Base-by-base conservation (phyloP, 2,113 vertebrate species). In the Eupsittula cactorum region DNA sequence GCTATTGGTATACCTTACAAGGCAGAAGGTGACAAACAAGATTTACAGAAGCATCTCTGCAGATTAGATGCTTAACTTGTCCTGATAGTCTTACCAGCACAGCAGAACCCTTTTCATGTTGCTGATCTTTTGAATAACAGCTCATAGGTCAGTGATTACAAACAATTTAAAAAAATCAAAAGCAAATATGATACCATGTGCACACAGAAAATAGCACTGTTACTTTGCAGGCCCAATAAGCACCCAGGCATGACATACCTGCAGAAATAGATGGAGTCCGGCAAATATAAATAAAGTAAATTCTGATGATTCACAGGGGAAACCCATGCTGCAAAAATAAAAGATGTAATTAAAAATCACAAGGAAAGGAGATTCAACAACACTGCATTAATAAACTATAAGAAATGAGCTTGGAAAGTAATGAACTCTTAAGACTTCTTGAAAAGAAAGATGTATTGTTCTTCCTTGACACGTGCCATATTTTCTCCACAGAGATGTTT, bases 341-440 rank as follows among this genome's bases (percentile, higher is more conserved):
- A 89, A 95, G n/a, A 76, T 25, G 74, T 69, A 83, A 89, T 77
- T 81, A 87, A 52, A 37, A 92, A 41, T 44, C 59, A 33, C 53
- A 59, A 57, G 28, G 79, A 94, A 86, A 59, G 52, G 35, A 92
- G 31, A 64, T 70, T 83, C 81, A 93, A 65, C 81, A 83, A 49
- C 37, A 68, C 12, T 49, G 31, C 49, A 35, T 94, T 96, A 93
- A 94, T 95, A 92, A 90, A 46, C 11, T 82, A 91, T 65, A 57
- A 75, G 65, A 93, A 96, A 94, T 42, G 55, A 92, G n/a, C 33
- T 77, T 93, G 37, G 49, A 41, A 95, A 95, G 96, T 71, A 95
- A 96, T 85, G 90, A 94, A 90, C 73, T 85, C 59, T 42, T 84
- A 67, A 96, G 85, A 94, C 88, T 82, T 63, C 52, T 59, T 90